These are phyloP conservation scores for Eurytoma adleriae DNA, from an alignment of 2,888 invertebrate genomes.

Conservation along the genomic window DNA sequence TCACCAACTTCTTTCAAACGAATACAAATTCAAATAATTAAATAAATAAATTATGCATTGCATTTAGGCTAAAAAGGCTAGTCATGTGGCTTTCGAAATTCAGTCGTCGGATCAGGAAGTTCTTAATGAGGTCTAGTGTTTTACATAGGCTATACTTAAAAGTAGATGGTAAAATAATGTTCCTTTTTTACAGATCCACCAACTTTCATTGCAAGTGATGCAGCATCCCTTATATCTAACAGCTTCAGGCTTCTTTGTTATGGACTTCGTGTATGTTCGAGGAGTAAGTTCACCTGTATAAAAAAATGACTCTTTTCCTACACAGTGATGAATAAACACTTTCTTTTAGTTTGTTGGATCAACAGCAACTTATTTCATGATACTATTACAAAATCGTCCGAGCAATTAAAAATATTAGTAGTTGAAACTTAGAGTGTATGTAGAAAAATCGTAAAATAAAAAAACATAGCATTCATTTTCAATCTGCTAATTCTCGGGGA, in stretches of 20 bases:
- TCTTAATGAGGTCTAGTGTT: no score
- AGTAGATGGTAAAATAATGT: not conserved
- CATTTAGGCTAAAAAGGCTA: no score
- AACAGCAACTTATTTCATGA: constrained; percentile 7
- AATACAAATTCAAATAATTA: not conserved
- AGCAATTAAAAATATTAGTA: not conserved
- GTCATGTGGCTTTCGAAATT: no score
- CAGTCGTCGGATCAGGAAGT: no score
- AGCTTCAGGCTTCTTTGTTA: constrained; percentile 56
- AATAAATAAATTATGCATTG: not conserved
- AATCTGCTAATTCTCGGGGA: no score
- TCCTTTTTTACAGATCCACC: constrained; percentile 50
- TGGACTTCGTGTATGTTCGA: constrained; percentile 56
- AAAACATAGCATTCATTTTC: no score
- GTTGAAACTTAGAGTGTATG: no score
- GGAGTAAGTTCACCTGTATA: constrained; percentile 47
- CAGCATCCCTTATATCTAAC: constrained; percentile 59
- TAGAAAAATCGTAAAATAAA: no score
- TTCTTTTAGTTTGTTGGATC: constrained; percentile 12
- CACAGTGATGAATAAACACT: no score
- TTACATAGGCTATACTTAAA: no score
- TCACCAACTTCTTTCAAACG: no score
- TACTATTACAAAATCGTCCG: constrained; percentile 7
- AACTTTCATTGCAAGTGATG: constrained; percentile 60
- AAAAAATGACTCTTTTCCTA: not conserved